Evolutionary conservation across 2,888 invertebrate genomes (phyloP), one percentile per base, ranked within the genome.

Genomic region (Lithodes maja): DNA sequence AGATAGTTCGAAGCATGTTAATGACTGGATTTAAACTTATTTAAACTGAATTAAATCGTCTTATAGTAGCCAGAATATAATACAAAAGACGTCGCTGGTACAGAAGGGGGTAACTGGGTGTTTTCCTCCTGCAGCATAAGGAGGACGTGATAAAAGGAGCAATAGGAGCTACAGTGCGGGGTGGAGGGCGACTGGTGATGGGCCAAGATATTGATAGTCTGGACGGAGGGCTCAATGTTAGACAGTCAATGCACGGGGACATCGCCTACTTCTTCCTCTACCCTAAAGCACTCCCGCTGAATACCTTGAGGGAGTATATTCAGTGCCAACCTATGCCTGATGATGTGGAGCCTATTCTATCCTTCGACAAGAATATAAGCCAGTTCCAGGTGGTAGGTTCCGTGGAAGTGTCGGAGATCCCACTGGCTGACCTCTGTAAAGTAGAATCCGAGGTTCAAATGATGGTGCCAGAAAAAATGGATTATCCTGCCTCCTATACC

Each of bases 131-230:
- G 9, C 81, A 81, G 81, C 68, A 50, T 68, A 3, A 2, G 12
- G 81, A 81, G 81, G 68, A 2, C 3, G 68, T 12, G 75, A 54
- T 84, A 1, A 15, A 2, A 2, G 74, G 7, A 2, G 75, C 54
- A 12, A 49, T 55, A 50, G 9, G 75, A 3, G 50, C 68, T 74
- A 15, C 7, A 2, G 55, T 84, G 54, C 0, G 3, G n/a, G 85
- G 85, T 15, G 80, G 80, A 3, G 85, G 85, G 5, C 85, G 85
- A 5, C 33, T 85, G 33, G 85, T 85, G 17, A 17, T 85, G 80
- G 71, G 68, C 53, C 85, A 85, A 15, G 85, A 85, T 17, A 50
- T 85, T n/a, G 85, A 85, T 33, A n/a, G 79, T 0, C 17, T 71
- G 0, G 80, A 79, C n/a, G 85, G 85, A 1, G 71, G 80, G 53